Conservation (phyloP, 1,140 invertebrate genomes). For the Diabrotica virgifera region DNA sequence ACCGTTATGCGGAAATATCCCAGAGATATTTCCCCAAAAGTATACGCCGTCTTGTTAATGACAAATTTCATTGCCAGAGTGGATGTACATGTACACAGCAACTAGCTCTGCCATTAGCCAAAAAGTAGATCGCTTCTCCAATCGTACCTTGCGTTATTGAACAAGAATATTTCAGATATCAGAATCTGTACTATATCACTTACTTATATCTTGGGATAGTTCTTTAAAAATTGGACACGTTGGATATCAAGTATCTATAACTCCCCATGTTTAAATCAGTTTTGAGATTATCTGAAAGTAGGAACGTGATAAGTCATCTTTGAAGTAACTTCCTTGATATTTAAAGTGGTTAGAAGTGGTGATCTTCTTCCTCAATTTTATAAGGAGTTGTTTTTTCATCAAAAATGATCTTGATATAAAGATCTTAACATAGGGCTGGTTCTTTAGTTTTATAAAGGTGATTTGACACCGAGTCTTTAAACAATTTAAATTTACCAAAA, state of each 20-base stretch:
- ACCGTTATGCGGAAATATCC: no score
- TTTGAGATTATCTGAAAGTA: slow-evolving; percentile 24
- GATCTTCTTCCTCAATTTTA: slow-evolving; percentile 16
- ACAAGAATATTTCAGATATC: slow-evolving; percentile 31
- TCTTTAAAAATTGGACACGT: slow-evolving; percentile 25
- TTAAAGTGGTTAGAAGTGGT: slow-evolving; percentile 17
- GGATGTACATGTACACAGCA: slow-evolving; percentile 53
- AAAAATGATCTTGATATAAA: no score
- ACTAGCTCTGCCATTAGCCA: slow-evolving; percentile 55
- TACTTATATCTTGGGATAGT: slow-evolving; percentile 22
- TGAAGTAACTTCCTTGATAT: slow-evolving; percentile 23
- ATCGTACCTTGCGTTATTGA: slow-evolving; percentile 43
- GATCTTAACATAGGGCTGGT: no score
- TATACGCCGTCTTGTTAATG: slow-evolving; percentile 43
- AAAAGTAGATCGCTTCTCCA: slow-evolving; percentile 60
- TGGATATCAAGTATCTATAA: slow-evolving; percentile 24
- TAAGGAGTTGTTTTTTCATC: slow-evolving; percentile 20
- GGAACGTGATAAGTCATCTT: slow-evolving; percentile 16
- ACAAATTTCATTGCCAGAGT: slow-evolving; percentile 55
- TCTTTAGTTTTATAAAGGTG: no score
- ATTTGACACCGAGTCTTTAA: no score
- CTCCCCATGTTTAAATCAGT: slow-evolving; percentile 29
- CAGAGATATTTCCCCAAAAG: slow-evolving; percentile 46
- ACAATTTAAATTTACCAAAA: no score
- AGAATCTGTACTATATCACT: slow-evolving; percentile 26